Evolutionary conservation across 2,888 invertebrate species (phyloP).

Genomic region (Drosophila meridiana): DNA sequence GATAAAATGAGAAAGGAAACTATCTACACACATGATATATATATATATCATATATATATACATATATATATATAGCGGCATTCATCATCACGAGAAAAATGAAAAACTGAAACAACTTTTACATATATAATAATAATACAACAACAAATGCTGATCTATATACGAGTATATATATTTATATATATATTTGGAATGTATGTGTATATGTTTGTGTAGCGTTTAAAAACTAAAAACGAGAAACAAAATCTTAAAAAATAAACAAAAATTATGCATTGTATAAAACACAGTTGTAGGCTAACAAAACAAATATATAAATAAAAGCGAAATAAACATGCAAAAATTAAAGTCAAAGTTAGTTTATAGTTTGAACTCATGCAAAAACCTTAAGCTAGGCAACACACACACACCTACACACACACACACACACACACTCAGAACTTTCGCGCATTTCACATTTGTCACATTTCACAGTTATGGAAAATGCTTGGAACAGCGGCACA

Average conservation of each 20-base stretch:
- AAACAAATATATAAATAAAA: slow-evolving; percentile 45
- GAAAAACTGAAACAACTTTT: slow-evolving; percentile 24
- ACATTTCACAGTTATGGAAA: slow-evolving; percentile 24
- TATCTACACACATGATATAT: slow-evolving; percentile 31
- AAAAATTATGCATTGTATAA: slow-evolving; percentile 52
- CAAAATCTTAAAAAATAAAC: slow-evolving; percentile 28
- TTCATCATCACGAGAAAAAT: slow-evolving; percentile 38
- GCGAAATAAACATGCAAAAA: slow-evolving; percentile 49
- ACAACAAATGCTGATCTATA: slow-evolving; percentile 52
- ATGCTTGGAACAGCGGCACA: slow-evolving; percentile 29
- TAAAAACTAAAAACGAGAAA: slow-evolving; percentile 24
- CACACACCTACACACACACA: slow-evolving; percentile 31
- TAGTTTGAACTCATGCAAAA: slow-evolving; percentile 53
- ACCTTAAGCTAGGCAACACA: slow-evolving; percentile 40
- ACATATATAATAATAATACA: slow-evolving; percentile 26
- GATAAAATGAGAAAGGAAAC: slow-evolving; percentile 19
- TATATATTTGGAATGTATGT: slow-evolving; percentile 34
- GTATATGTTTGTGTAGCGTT: slow-evolving; percentile 46
- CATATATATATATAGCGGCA: slow-evolving; percentile 26
- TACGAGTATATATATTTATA: slow-evolving; percentile 21
- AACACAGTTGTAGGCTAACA: slow-evolving; percentile 47
- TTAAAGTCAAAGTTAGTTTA: slow-evolving; percentile 49
- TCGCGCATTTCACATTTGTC: slow-evolving; percentile 26
- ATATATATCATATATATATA: slow-evolving; percentile 19
- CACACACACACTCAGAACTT: slow-evolving; percentile 24